Evolutionary conservation across 30 jellyfish, hydroid and myxozoan species (phyloP).

Genomic region (Chironex yamaguchii): DNA sequence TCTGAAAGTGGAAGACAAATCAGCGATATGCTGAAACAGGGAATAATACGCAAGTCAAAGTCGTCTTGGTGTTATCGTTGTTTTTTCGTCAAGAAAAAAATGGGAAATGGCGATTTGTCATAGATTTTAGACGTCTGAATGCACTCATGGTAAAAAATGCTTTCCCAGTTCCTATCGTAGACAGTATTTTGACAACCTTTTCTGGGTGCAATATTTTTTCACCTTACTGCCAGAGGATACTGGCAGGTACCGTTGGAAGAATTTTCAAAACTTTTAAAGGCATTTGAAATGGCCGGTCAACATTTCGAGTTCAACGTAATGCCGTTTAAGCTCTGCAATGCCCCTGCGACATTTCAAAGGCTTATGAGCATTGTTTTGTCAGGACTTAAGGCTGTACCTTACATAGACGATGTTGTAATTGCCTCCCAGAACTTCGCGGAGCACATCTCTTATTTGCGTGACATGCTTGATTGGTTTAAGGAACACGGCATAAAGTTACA

Average conservation of each 20-base stretch:
- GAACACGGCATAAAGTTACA: slow-evolving; percentile 35
- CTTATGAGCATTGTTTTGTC: slow-evolving; percentile 48
- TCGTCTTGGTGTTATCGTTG: no score
- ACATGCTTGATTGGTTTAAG: slow-evolving; percentile 12
- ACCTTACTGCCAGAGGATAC: no score
- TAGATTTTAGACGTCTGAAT: no score
- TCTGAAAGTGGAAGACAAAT: no score
- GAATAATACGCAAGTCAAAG: no score
- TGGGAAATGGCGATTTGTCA: no score
- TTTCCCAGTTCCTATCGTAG: no score
- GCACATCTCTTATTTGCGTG: slow-evolving; percentile 41
- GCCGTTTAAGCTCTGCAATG: slow-evolving; percentile 73
- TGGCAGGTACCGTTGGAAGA: slow-evolving; percentile 59
- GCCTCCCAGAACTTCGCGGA: slow-evolving; percentile 33
- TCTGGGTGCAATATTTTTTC: no score
- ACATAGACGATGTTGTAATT: slow-evolving; percentile 72
- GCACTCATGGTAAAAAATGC: no score
- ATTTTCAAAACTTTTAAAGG: slow-evolving; percentile 25
- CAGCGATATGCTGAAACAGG: no score
- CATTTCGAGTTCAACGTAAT: slow-evolving; percentile 53
- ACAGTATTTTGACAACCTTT: no score
- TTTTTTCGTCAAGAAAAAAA: no score
- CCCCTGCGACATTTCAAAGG: slow-evolving; percentile 78
- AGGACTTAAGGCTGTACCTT: slow-evolving; percentile 41
- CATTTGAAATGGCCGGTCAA: slow-evolving; percentile 63